A percentile compares a stretch with the other conserved stretches of the same genome.
phyloP scores from a whole-genome alignment of 2,113 vertebrate genomes.

The Gymnorhina tibicen region DNA sequence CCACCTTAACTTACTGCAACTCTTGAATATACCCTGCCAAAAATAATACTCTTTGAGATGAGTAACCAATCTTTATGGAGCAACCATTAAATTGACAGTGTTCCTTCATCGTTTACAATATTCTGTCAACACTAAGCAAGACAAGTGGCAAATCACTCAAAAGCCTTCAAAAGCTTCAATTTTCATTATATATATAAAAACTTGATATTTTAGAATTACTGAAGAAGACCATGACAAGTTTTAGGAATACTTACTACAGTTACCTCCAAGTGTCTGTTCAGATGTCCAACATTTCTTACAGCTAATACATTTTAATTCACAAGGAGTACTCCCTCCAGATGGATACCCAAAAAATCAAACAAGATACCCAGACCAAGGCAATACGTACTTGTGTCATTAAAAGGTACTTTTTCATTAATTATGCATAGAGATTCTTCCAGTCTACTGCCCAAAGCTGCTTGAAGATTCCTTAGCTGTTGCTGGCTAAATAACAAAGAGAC shows the following conservation, averaged over 20 bases:
- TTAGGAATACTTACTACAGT: neutral
- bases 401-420: conserved; percentile 98
- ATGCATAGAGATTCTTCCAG: conserved; percentile 91
- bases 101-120: neutral
- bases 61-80: neutral
- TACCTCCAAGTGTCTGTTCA: neutral
- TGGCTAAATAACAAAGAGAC: conserved; percentile 80
- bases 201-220: neutral
- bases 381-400: conserved; percentile 97
- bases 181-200: neutral
- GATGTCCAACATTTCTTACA: neutral
- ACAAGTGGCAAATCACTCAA: neutral
- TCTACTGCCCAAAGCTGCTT: conserved; percentile 88
- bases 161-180: neutral
- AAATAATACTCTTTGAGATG: neutral
- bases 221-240: neutral
- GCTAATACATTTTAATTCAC: neutral
- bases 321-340: neutral
- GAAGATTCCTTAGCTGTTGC: conserved; percentile 90
- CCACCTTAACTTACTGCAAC: neutral
- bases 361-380: neutral
- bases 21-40: neutral
- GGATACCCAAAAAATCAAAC: neutral
- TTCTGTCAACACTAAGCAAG: neutral
- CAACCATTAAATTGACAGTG: neutral